These are phyloP conservation scores for Epinephelus cyanopodus DNA, from an alignment of 2,113 vertebrate genomes.

Conservation along the genomic window DNA sequence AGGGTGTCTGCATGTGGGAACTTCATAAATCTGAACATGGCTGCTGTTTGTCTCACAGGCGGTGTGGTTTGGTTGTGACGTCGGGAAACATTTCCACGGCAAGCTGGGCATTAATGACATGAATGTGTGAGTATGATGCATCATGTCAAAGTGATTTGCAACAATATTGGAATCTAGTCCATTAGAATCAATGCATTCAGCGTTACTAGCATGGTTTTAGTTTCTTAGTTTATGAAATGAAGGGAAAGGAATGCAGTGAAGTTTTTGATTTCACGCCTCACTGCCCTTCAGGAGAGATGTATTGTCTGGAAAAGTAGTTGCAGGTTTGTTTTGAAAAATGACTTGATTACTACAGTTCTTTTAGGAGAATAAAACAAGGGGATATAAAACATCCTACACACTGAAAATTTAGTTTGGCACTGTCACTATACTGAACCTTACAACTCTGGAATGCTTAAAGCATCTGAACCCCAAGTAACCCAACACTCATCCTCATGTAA, in stretches of 20 bases:
- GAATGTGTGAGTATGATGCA: constrained; percentile 90
- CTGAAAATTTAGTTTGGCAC: not conserved
- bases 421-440: not conserved
- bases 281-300: not conserved
- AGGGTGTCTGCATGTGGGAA: not conserved
- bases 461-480: not conserved
- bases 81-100: constrained; percentile 95
- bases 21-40: not conserved
- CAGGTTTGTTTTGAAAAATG: not conserved
- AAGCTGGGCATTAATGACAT: constrained; percentile 97
- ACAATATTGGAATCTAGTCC: not conserved
- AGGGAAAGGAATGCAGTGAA: too few species aligned
- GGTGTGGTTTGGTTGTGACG: constrained; percentile 98
- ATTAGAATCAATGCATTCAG: not conserved
- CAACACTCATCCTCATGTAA: not conserved
- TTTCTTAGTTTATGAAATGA: not conserved
- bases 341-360: not conserved
- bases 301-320: not conserved
- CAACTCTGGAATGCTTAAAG: not conserved
- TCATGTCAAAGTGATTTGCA: not conserved
- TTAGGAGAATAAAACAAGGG: not conserved
- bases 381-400: not conserved
- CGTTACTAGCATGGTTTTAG: not conserved
- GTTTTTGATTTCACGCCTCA: not conserved
- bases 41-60: constrained; percentile 82